phyloP scores from a whole-genome alignment of 2,113 vertebrate genomes.

The Papio anubis region DNA sequence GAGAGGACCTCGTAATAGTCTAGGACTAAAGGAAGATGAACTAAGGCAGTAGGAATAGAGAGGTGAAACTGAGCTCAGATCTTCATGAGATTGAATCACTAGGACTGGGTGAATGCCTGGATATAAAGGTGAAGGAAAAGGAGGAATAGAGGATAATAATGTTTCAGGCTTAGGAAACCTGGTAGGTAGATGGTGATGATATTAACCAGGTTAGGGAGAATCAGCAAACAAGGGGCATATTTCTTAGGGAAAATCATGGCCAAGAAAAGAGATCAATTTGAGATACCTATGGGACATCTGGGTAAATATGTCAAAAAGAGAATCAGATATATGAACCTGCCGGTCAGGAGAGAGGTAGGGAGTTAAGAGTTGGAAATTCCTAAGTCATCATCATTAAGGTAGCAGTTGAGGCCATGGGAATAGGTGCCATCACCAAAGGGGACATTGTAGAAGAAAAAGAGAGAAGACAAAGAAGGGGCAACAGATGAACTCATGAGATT shows the following conservation, averaged over 20 bases:
- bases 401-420: neutral
- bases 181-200: neutral
- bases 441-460: neutral
- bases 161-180: neutral
- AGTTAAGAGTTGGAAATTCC: neutral
- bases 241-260: neutral
- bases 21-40: neutral
- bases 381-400: neutral
- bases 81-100: neutral
- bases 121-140: neutral
- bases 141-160: neutral
- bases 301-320: neutral
- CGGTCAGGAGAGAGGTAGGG: neutral
- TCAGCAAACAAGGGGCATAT: neutral
- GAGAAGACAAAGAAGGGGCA: neutral
- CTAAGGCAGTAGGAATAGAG: neutral
- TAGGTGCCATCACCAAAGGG: neutral
- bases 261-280: neutral
- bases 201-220: neutral
- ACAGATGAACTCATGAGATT: neutral
- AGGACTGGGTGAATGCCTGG: neutral
- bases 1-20: neutral
- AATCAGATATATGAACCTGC: neutral
- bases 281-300: neutral
- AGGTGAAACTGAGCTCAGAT: neutral